A percentile compares a stretch with the other conserved stretches of the same genome.
These are phyloP conservation scores for Aphis craccivora DNA, from an alignment of 1,140 invertebrate species.

Conservation along the genomic window DNA sequence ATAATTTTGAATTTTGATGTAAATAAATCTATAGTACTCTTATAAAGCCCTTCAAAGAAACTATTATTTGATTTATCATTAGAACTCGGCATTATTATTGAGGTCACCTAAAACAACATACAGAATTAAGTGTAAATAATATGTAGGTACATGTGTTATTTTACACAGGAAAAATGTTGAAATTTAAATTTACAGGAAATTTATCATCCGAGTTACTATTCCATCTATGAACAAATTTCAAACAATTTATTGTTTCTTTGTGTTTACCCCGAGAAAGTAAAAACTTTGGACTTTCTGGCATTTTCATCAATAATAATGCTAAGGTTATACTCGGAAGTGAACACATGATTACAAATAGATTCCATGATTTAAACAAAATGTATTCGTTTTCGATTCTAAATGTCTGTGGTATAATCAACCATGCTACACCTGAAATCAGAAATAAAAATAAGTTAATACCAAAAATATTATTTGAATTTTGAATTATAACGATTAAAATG, in stretches of 20 bases:
- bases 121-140: background rate
- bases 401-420: constrained; percentile 80
- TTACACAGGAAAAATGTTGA: background rate
- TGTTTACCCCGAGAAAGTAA: constrained; percentile 78
- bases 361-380: constrained; percentile 89
- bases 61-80: background rate
- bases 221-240: constrained; percentile 78
- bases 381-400: constrained; percentile 59
- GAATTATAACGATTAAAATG: background rate
- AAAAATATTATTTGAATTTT: background rate
- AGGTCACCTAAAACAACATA: background rate
- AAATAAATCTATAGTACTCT: background rate
- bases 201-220: constrained; percentile 79
- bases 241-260: constrained; percentile 80
- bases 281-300: constrained; percentile 93
- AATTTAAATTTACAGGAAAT: constrained; percentile 68
- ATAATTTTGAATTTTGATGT: constrained; percentile 32
- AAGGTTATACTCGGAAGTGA: constrained; percentile 86
- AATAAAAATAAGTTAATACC: background rate
- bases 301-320: constrained; percentile 78
- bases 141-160: background rate
- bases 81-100: background rate
- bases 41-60: background rate
- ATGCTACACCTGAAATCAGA: constrained; percentile 74
- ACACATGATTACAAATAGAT: constrained; percentile 87